A percentile compares a stretch with the other conserved stretches of the same genome.
These are phyloP conservation scores for Vannuccia rotundouncinata DNA, from an alignment of 2,888 invertebrate species.

Conservation along the genomic window DNA sequence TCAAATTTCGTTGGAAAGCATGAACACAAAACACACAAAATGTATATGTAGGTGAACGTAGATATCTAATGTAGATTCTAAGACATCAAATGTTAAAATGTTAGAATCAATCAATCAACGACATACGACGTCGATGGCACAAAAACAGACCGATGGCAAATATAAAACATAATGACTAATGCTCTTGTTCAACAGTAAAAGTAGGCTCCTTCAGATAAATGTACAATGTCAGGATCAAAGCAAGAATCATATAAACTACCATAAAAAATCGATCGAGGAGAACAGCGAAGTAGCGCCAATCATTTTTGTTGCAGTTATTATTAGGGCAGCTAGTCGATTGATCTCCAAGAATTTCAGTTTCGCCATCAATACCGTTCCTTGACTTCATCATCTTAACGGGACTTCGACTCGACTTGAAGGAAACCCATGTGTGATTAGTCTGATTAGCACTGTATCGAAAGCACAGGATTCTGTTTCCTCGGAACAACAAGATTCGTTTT, in stretches of 20 bases:
- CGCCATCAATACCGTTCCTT: conserved; percentile 7
- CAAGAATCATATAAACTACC: conserved; percentile 35
- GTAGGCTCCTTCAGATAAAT: conserved; percentile 31
- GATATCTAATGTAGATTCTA: too few relatives aligned
- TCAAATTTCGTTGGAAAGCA: too few relatives aligned
- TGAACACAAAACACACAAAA: too few relatives aligned
- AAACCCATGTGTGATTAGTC: background rate
- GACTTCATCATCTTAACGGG: conserved; percentile 10
- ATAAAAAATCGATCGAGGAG: conserved; percentile 38
- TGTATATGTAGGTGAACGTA: too few relatives aligned
- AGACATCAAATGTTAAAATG: too few relatives aligned
- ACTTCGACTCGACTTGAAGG: background rate
- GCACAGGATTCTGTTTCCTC: background rate
- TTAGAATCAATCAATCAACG: too few relatives aligned
- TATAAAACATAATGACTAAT: background rate
- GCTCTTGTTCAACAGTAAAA: background rate
- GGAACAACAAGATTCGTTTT: background rate
- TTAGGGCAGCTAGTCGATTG: background rate
- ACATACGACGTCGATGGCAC: conserved; percentile 17
- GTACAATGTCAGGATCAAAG: conserved; percentile 32
- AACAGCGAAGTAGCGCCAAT: conserved; percentile 35
- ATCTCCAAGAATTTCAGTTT: background rate
- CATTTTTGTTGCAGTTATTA: background rate
- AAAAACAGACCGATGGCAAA: background rate
- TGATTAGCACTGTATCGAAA: conserved; percentile 13